Evolutionary conservation across 2,113 vertebrate genomes (phyloP), one percentile per base, ranked within the genome.

Genomic region (Connochaetes taurinus): DNA sequence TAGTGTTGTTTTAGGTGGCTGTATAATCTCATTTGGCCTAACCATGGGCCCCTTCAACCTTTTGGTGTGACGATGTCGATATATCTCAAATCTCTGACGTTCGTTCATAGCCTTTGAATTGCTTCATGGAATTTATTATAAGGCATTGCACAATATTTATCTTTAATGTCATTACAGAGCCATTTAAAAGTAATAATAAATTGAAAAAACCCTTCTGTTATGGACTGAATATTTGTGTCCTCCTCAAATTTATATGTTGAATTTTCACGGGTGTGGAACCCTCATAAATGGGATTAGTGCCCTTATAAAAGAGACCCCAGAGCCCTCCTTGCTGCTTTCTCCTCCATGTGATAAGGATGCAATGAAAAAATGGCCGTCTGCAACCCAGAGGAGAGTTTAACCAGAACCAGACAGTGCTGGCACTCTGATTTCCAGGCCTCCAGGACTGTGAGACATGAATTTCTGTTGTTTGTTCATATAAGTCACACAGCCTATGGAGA

Each of bases 151-250:
- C 27, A 94, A 78, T 74, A 52, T 57, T 84, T 87, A 21, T 91
- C 16, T 92, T 84, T 15, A 81, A 40, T 95, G 40, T 53, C 60
- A 88, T 53, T 57, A 57, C 7, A 76, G n/a, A 47, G 21, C 13
- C 58, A 90, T 57, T 83, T 62, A 87, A 89, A 95, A 95, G 47
- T 60, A 93, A 31, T 7, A 90, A 88, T 91, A 84, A 95, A 92
- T 71, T 64, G 7, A 52, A 96, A 91, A 74, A 74, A 43, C 13
- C 43, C 6, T 11, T 57, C n/a, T 31, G 13, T 74, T 45, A 74
- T 45, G n/a, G 43, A 12, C n/a, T 62, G 45, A 84, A 53, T 45
- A 33, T 50, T 87, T 87, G 27, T 50, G 10, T 74, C 55, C 53
- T 52, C 60, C 43, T 3, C 9, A 76, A 55, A 84, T 47, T 76